Evolutionary conservation across 2,888 invertebrate genomes (phyloP), one percentile per base, ranked within the genome.

Genomic region (Dicyrtoma fusca): DNA sequence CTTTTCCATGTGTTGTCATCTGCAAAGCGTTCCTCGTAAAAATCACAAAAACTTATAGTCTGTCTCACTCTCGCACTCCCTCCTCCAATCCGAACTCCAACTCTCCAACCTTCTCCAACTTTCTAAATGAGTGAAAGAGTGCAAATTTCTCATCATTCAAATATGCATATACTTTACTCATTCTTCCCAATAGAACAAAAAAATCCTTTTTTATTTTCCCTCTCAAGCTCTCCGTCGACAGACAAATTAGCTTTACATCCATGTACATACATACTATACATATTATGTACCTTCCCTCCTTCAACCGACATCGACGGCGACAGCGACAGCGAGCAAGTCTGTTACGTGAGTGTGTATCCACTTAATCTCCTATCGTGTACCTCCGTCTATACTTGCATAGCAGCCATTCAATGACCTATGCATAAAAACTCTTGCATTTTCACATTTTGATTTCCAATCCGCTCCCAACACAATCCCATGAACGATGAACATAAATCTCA

Each of bases 1-100:
- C 76, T 77, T 74, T 74, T 71, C 74, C 77, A 80, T 78, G 76
- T 80, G 79, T 75, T 75, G 78, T 78, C 77, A 69, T 74, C 75
- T 61, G 59, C 64, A 42, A 59, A 53, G 64, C 61, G 53, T 26
- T 61, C 51, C 53, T 68, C 62, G 62, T 65, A 71, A 74, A 74
- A 74, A 74, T 66, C 65, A 53, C 13, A 51, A 26, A 64, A 73
- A 70, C 73, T 69, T 69, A 59, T 73, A 65, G 34, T 55, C 66
- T 44, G 66, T 73, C 57, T 63, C 69, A 57, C 47, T 23, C 69
- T 59, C 44, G 14, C 26, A 10, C 17, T 25, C 63, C n/a, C 51
- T 21, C 49, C 21, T 44, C n/a, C 10, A 45, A 17, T 34, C 21
- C 59, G 13, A 63, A 53, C 47, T 26, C 13, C 49, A 71, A n/a